Evolutionary conservation across 2,888 invertebrate species (phyloP).

Genomic region (Callinectes sapidus): DNA sequence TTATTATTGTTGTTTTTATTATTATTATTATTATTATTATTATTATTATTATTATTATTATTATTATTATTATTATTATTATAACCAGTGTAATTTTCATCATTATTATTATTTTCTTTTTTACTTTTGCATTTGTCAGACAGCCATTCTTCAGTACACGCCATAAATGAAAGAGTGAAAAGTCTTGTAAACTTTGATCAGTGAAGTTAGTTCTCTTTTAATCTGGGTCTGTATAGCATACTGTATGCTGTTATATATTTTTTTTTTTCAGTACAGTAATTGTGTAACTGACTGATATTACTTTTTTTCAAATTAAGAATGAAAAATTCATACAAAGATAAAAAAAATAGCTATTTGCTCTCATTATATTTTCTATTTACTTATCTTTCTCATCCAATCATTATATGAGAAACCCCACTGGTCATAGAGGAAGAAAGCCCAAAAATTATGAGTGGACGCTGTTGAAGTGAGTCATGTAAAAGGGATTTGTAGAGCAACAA

Average conservation of each 20-base stretch:
- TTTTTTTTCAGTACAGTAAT: not conserved
- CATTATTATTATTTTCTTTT: not conserved
- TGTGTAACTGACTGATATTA: not conserved
- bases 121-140: not conserved
- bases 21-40: not conserved
- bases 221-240: not conserved
- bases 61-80: not conserved
- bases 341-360: not conserved
- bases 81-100: not conserved
- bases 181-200: not conserved
- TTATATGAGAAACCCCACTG: not conserved
- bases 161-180: not conserved
- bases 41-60: not conserved
- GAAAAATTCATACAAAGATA: not conserved
- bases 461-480: too few species aligned
- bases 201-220: not conserved
- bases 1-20: too few species aligned
- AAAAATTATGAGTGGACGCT: too few species aligned
- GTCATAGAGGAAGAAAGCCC: too few species aligned
- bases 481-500: too few species aligned
- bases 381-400: not conserved
- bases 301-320: not conserved
- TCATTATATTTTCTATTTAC: not conserved
- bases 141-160: not conserved
- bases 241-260: not conserved